Base-by-base conservation (phyloP, 1,140 invertebrate genomes). In the Chlorops oryzae region DNA sequence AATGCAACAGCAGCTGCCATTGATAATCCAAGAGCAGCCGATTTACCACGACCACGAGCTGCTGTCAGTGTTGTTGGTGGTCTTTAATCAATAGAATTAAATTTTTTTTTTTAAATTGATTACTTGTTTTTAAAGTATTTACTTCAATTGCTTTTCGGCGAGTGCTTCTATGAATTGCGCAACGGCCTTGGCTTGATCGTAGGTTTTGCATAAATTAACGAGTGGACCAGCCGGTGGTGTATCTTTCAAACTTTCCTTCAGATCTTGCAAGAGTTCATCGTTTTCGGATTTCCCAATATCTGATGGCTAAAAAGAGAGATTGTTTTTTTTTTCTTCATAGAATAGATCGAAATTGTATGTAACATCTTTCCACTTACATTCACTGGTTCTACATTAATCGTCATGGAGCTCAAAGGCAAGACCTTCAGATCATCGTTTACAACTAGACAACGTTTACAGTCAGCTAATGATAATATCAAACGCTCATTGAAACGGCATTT, bases 401-500 rank as follows among this genome's bases (percentile, higher is more conserved):
- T 87, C 61, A 90, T 86, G 0, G 90, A 93, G 6, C 94, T 96
- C 54, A 98, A 79, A 1, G 96, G 96, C 17, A 99, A 75, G 5
- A 99, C 85, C 39, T 87, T 87, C 0, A 99, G 78, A 51, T 92
- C 84, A 74, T 99, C 95, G 75, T 99, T 94, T 15, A 97, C 82
- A 5, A 98, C 89, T 38, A 98, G 74, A 75, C 92, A 98, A 22
- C 84, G 81, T 51, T 85, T 75, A 71, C 94, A 96, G 2, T 88
- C 87, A 0, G 90, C 80, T 53, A 99, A 73, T 0, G 95, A 98
- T 1, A 98, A 73, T 13, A 99, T 79, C 70, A 99, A 96, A 39
- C 92, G 83, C 76, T 99, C 95, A 77, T 99, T 99, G 69, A 99
- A 99, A 57, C 97, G 77, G 47, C 90, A 87, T 6, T 94, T 86